phyloP scores from a whole-genome alignment of 2,888 invertebrate species.

The Epinotia ramella region DNA sequence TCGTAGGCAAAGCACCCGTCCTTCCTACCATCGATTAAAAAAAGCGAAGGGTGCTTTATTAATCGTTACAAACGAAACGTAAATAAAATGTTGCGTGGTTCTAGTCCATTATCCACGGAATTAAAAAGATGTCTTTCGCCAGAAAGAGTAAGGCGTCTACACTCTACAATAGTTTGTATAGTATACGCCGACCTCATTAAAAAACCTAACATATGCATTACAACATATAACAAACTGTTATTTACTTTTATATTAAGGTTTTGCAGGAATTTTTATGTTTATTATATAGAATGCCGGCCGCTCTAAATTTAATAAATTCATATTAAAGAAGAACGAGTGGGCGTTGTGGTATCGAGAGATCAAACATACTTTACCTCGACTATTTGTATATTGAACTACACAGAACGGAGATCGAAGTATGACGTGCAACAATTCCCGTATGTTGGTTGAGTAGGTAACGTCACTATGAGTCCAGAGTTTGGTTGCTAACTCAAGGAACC shows the following conservation, averaged over 20 bases:
- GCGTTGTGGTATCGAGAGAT: conserved; percentile 16
- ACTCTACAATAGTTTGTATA: too few relatives aligned
- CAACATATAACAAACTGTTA: too few relatives aligned
- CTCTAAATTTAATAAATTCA: conserved; percentile 10
- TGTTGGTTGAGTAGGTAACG: neutral
- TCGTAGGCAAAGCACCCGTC: neutral
- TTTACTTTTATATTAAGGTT: neutral
- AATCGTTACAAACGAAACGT: too few relatives aligned
- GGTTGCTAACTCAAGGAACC: too few relatives aligned
- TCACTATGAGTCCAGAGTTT: too few relatives aligned
- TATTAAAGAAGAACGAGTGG: neutral
- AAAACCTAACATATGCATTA: too few relatives aligned
- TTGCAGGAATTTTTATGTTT: neutral
- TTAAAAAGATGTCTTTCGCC: too few relatives aligned
- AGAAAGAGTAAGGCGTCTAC: too few relatives aligned
- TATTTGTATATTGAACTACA: conserved; percentile 4
- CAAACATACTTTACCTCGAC: conserved; percentile 13
- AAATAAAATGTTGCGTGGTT: too few relatives aligned
- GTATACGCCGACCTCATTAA: too few relatives aligned
- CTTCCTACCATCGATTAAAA: neutral
- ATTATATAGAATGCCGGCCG: neutral
- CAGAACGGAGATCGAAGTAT: conserved; percentile 6
- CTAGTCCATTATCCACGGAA: too few relatives aligned
- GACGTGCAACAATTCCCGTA: neutral
- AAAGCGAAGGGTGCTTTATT: neutral